These are phyloP conservation scores for Pteronura brasiliensis DNA, from an alignment of 2,113 vertebrate genomes.

Conservation along the genomic window DNA sequence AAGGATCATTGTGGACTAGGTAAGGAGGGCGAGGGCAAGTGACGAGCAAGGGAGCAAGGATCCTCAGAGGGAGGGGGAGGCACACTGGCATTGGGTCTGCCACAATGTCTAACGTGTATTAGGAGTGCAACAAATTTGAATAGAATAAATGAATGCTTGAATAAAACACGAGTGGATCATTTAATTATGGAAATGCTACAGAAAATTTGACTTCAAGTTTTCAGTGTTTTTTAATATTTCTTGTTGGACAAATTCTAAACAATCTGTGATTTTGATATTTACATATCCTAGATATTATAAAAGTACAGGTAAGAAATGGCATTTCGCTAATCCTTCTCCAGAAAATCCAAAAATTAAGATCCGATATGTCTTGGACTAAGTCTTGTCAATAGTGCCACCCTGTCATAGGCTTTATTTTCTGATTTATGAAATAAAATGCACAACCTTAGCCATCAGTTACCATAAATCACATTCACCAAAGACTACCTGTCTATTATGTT, in stretches of 20 bases:
- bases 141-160: neutral
- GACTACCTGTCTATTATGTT: neutral
- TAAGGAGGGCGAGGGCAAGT: neutral
- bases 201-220: neutral
- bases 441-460: neutral
- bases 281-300: neutral
- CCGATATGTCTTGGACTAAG: neutral
- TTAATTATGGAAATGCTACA: neutral
- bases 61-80: neutral
- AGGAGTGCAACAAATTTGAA: neutral
- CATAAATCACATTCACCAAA: neutral
- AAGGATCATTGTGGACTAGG: neutral
- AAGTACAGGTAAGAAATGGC: neutral
- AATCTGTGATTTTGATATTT: neutral
- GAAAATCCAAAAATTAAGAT: neutral
- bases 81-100: neutral
- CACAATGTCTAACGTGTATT: too few species aligned
- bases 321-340: neutral
- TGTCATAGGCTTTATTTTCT: neutral
- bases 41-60: rapidly evolving
- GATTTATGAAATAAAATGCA: conserved; percentile 2
- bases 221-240: neutral
- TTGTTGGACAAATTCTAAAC: neutral
- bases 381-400: neutral
- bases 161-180: neutral